Evolutionary conservation across 2,888 invertebrate species (phyloP).

Genomic region (Peribatodes rhomboidaria): DNA sequence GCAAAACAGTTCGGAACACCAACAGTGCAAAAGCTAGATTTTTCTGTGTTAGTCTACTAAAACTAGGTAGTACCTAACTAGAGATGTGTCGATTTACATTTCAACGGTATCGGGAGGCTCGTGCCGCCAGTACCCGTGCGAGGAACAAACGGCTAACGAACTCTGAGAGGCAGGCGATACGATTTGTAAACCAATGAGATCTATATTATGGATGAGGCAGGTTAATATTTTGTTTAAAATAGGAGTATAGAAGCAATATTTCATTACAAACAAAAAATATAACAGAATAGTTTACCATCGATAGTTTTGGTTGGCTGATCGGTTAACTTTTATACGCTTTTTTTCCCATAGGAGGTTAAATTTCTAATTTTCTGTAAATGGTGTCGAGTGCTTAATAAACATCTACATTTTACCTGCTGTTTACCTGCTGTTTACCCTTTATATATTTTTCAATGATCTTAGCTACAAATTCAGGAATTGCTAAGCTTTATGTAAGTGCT

Average conservation of each 20-base stretch:
- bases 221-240: background rate
- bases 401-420: too few relatives aligned
- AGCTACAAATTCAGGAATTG: too few relatives aligned
- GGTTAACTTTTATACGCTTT: too few relatives aligned
- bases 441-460: too few relatives aligned
- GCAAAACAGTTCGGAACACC: background rate
- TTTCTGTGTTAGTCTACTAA: slow-evolving; percentile 7
- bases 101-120: slow-evolving; percentile 14
- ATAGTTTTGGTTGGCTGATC: too few relatives aligned
- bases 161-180: slow-evolving; percentile 65
- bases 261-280: background rate
- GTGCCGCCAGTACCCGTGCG: slow-evolving; percentile 29
- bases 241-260: background rate
- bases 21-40: background rate
- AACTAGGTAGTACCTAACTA: slow-evolving; percentile 43
- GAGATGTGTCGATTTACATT: slow-evolving; percentile 61
- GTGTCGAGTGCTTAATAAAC: too few relatives aligned
- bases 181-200: slow-evolving; percentile 65
- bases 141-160: slow-evolving; percentile 81
- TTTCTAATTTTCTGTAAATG: too few relatives aligned
- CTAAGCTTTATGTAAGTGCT: too few relatives aligned
- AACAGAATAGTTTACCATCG: too few relatives aligned
- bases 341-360: too few relatives aligned
- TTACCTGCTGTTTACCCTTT: too few relatives aligned
- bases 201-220: slow-evolving; percentile 26